Evolutionary conservation across 2,113 vertebrate genomes (phyloP), one percentile per base, ranked within the genome.

Genomic region (Macrotis lagotis): DNA sequence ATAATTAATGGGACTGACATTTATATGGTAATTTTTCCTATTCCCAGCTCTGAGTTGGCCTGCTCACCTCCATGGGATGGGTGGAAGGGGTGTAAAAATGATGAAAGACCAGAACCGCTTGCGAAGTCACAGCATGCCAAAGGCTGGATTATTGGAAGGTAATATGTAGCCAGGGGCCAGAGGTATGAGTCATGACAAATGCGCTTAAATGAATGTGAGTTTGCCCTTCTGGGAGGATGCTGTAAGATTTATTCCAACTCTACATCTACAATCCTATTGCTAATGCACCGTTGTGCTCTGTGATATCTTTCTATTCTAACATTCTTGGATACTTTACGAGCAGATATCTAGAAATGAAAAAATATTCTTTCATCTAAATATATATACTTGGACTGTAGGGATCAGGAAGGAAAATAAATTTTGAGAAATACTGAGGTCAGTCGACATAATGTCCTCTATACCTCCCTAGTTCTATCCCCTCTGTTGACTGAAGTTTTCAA

Each of bases 341-440:
- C 19, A 8, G 19, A 83, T 37, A 83, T 44, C 19, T 44, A n/a
- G 19, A 83, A 83, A 24, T 83, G n/a, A 83, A 83, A 37, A 22
- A 14, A 44, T 22, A 44, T 22, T 83, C n/a, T 83, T 83, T 0
- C 48, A 49, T 66, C 7, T 37, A 11, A 16, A 25, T 25, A 25
- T 37, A 28, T 50, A 10, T 48, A 48, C 0, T 0, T 25, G 51
- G 37, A n/a, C 51, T 25, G 0, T 28, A 37, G 50, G 48, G 1
- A 37, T 49, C 2, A 16, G 16, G 19, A 55, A 48, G n/a, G 48
- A 51, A 49, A 83, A 50, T 51, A 28, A 28, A 31, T 48, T 6
- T 4, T 50, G 37, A 90, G n/a, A 55, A 25, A 0, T 1, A 0
- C 1, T 25, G 48, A 66, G n/a, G 31, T 47, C 2, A 50, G n/a